These are phyloP conservation scores for Hydrolagus affinis DNA, from an alignment of 2,113 vertebrate genomes.

Conservation along the genomic window DNA sequence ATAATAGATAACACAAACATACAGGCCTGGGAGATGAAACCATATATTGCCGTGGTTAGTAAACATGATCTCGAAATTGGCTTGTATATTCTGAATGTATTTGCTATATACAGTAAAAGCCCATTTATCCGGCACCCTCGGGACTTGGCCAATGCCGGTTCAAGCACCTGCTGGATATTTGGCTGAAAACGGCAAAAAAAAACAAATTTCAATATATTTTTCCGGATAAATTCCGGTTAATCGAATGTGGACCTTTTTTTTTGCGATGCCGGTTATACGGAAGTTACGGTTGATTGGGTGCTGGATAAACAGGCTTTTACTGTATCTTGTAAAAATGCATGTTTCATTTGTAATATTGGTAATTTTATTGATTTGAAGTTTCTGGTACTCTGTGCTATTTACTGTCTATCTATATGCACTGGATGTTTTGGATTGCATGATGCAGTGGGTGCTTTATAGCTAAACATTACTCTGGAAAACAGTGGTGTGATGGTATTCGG, in stretches of 20 bases:
- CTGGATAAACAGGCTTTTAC: no score
- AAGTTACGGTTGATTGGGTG: no score
- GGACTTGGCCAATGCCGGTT: no score
- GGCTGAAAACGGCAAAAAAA: no score
- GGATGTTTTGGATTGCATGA: neutral
- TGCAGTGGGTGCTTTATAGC: neutral
- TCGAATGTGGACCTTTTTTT: no score
- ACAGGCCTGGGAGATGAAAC: conserved; percentile 96
- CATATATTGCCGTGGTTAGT: conserved; percentile 87
- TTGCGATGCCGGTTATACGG: no score
- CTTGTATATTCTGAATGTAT: neutral
- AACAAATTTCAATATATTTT: no score
- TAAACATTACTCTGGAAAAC: neutral
- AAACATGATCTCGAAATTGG: conserved; percentile 7
- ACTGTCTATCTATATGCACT: neutral
- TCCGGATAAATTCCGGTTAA: no score
- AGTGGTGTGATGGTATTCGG: neutral
- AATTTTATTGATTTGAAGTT: neutral
- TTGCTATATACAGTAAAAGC: no score
- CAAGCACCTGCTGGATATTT: no score
- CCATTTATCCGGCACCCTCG: no score
- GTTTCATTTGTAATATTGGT: neutral
- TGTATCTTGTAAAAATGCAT: neutral
- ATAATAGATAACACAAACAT: conserved; percentile 97
- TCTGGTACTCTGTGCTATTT: neutral